Percentiles rank a stretch among this genome's conserved stretches.
These are phyloP conservation scores for Sinella curviseta DNA, from an alignment of 1,140 invertebrate species.

Conservation along the genomic window DNA sequence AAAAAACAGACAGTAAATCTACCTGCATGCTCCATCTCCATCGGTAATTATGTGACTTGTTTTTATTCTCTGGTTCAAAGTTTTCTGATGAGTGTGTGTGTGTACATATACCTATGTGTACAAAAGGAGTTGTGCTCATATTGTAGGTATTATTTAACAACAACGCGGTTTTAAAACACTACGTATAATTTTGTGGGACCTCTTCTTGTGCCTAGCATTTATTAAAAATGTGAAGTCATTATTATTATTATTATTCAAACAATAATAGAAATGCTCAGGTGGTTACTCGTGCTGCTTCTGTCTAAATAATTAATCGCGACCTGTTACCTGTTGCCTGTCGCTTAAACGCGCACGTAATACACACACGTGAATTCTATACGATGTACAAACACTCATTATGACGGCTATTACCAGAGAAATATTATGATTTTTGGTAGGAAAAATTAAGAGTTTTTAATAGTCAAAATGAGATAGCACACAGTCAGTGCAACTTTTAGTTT, in stretches of 20 bases:
- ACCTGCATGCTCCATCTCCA: conserved; percentile 9
- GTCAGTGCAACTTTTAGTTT: not conserved
- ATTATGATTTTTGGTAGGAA: not conserved
- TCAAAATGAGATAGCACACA: not conserved
- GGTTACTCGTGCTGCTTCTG: too few relatives aligned
- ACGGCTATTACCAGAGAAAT: not conserved
- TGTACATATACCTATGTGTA: too few relatives aligned
- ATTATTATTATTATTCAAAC: too few relatives aligned
- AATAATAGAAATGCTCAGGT: not conserved
- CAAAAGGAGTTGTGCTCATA: not conserved
- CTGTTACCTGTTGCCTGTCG: too few relatives aligned
- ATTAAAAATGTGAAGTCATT: conserved; percentile 12
- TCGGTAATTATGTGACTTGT: conserved; percentile 18
- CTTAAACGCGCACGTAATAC: too few relatives aligned
- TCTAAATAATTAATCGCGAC: not conserved
- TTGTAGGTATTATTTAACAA: too few relatives aligned
- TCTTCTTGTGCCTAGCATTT: too few relatives aligned
- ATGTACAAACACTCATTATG: not conserved
- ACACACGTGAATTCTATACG: not conserved
- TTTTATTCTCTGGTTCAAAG: conserved; percentile 2
- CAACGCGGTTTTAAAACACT: not conserved
- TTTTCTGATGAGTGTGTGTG: too few relatives aligned
- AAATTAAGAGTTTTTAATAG: not conserved
- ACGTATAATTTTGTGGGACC: not conserved
- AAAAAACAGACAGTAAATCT: not conserved